Percentiles rank a stretch among this genome's conserved stretches.
These are phyloP conservation scores for Meloidogyne floridensis DNA, from an alignment of 1,140 invertebrate species.

Conservation along the genomic window DNA sequence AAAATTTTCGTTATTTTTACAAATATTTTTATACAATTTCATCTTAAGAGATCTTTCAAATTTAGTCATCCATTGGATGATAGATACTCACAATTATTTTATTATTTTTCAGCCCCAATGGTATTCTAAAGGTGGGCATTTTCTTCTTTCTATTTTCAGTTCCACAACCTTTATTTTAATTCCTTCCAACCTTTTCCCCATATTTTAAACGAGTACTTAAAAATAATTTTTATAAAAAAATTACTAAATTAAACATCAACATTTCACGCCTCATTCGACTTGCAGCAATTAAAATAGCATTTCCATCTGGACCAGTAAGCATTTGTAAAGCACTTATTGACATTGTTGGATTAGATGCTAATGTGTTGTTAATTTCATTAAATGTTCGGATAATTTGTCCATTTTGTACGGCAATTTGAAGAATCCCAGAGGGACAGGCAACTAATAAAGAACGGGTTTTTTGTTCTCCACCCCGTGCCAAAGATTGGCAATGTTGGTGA, in stretches of 20 bases:
- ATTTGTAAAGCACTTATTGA: not conserved
- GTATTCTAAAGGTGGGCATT: too few species aligned
- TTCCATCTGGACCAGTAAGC: not conserved
- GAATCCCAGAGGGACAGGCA: not conserved
- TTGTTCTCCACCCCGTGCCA: not conserved
- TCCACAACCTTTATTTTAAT: too few species aligned
- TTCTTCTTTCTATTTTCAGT: too few species aligned
- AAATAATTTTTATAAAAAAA: not conserved
- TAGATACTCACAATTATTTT: too few species aligned
- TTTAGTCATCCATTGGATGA: too few species aligned
- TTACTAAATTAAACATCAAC: not conserved
- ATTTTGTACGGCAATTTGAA: conserved; percentile 6
- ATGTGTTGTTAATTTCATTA: not conserved
- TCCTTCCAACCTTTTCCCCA: too few species aligned
- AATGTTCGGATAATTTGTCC: not conserved
- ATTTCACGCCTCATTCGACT: not conserved
- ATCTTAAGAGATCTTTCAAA: too few species aligned
- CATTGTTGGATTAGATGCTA: not conserved
- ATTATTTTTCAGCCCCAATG: too few species aligned
- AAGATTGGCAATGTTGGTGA: not conserved
- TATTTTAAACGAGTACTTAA: too few species aligned
- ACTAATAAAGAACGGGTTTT: not conserved
- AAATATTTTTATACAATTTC: too few species aligned
- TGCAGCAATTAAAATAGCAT: not conserved
- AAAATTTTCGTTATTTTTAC: too few species aligned